Evolutionary conservation across 2,797 vertebrate species (phyloP).

Genomic region (Dallia pectoralis): DNA sequence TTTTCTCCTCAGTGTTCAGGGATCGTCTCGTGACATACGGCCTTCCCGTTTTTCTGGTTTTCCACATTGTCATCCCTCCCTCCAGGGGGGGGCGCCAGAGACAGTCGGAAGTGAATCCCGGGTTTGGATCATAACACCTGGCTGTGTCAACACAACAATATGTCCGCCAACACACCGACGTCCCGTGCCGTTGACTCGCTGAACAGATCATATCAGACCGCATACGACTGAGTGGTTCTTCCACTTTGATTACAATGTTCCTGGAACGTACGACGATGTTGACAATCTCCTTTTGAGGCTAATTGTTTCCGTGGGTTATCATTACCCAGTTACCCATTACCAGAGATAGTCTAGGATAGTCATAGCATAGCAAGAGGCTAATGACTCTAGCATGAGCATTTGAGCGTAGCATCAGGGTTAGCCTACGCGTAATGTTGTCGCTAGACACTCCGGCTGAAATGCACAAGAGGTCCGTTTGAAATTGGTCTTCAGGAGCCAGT

Average conservation of each 20-base stretch:
- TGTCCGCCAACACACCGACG: conserved; percentile 55
- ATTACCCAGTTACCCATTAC: no score
- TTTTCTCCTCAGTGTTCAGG: conserved; percentile 22
- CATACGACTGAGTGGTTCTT: neutral
- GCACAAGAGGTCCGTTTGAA: no score
- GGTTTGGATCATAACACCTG: conserved; percentile 54
- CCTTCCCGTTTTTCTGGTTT: neutral
- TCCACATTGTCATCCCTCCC: neutral
- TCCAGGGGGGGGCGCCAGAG: neutral
- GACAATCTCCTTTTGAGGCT: neutral
- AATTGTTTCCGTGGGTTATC: no score
- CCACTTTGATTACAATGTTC: neutral
- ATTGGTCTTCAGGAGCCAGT: no score
- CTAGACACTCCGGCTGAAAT: no score
- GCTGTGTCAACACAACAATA: conserved; percentile 61
- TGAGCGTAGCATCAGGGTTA: neutral
- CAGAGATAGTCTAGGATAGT: neutral
- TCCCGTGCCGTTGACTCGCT: conserved; percentile 64
- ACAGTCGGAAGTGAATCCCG: conserved; percentile 41
- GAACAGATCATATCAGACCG: conserved; percentile 50
- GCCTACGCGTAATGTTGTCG: no score
- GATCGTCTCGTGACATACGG: neutral
- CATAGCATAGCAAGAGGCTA: neutral
- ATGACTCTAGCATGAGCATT: neutral
- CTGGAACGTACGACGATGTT: neutral